Conservation (phyloP, 30 jellyfish, hydroid and myxozoan genomes). For the Turritopsis rubra region DNA sequence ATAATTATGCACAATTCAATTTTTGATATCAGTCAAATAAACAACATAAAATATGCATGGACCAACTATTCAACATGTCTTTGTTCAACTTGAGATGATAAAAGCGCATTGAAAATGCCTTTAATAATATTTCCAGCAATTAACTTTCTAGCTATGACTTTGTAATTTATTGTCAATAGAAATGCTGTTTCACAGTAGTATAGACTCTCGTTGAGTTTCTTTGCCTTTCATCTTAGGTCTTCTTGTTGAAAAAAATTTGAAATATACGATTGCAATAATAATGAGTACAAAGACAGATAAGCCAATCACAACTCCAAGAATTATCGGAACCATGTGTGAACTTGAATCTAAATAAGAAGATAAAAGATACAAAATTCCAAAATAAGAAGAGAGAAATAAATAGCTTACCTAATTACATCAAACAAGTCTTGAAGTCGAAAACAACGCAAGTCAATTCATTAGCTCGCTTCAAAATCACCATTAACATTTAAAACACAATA, state of each 20-base stretch:
- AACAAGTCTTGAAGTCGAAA: not conserved
- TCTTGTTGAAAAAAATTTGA: not conserved
- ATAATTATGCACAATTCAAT: too few relatives aligned
- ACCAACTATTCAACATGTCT: too few relatives aligned
- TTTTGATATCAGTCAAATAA: too few relatives aligned
- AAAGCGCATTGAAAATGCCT: too few relatives aligned
- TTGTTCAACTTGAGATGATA: too few relatives aligned
- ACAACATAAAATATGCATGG: too few relatives aligned
- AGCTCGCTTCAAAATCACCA: not conserved
- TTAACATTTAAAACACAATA: not conserved
- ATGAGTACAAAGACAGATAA: not conserved
- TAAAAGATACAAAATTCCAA: not conserved
- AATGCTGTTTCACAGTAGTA: not conserved
- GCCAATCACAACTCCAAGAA: not conserved
- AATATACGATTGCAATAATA: not conserved
- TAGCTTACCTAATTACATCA: too few relatives aligned
- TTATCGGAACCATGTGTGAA: not conserved
- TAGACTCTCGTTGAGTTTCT: not conserved
- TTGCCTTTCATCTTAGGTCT: not conserved
- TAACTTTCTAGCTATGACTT: too few relatives aligned
- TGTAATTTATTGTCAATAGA: not conserved
- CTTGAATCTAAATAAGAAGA: not conserved
- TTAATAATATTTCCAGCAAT: too few relatives aligned
- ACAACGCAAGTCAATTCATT: too few relatives aligned
- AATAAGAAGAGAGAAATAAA: not conserved